Evolutionary conservation across 2,888 invertebrate genomes (phyloP).

Genomic region (Eupithecia subfuscata): DNA sequence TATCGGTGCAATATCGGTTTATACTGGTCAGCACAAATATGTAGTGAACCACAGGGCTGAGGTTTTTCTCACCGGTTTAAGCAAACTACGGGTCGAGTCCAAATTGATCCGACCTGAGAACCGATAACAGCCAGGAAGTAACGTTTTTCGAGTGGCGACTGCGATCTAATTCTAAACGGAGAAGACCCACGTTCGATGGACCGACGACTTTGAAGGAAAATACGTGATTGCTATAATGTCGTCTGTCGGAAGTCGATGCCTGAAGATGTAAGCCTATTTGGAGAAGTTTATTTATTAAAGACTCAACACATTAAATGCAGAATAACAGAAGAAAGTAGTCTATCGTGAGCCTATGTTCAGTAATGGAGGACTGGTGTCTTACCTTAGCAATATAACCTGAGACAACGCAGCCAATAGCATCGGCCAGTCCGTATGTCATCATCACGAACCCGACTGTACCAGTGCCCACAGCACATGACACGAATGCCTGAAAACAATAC

Average conservation of each 20-base stretch:
- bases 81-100: background rate
- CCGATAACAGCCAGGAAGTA: background rate
- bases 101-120: background rate
- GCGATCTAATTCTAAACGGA: background rate
- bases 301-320: background rate
- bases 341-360: background rate
- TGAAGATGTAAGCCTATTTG: background rate
- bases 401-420: constrained; percentile 84
- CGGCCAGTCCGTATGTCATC: constrained; percentile 86
- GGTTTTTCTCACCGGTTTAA: background rate
- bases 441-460: constrained; percentile 88
- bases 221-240: background rate
- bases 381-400: constrained; percentile 63
- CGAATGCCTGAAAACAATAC: constrained; percentile 76
- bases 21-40: no score
- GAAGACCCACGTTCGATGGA: background rate
- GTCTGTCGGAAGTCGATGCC: background rate
- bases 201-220: background rate
- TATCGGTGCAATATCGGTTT: no score
- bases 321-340: background rate
- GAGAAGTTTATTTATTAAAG: no score
- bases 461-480: constrained; percentile 85
- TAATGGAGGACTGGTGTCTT: background rate
- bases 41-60: no score
- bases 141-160: background rate